Evolutionary conservation across 2,113 vertebrate species (phyloP).

Genomic region (Protobothrops mucrosquamatus): DNA sequence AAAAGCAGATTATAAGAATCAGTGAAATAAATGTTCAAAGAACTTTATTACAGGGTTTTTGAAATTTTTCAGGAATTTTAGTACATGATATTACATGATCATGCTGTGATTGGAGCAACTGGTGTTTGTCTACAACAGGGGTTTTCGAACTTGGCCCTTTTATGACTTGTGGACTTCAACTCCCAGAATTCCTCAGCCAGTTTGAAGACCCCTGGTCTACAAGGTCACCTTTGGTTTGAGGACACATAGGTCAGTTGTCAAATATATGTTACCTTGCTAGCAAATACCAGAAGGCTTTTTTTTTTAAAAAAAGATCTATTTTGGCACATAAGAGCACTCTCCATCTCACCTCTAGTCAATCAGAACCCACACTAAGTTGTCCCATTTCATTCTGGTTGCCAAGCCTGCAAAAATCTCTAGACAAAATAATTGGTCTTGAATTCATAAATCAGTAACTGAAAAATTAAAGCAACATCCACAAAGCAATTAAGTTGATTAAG

Average conservation of each 20-base stretch:
- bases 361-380: not conserved
- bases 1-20: not conserved
- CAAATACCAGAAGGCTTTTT: not conserved
- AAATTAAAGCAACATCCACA: not conserved
- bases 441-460: not conserved
- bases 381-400: not conserved
- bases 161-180: too few species aligned
- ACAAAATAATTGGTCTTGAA: not conserved
- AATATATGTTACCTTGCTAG: not conserved
- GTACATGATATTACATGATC: not conserved
- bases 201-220: not conserved
- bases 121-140: not conserved
- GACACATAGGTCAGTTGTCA: not conserved
- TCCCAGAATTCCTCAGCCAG: too few species aligned
- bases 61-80: not conserved
- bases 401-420: not conserved
- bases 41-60: not conserved
- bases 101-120: not conserved
- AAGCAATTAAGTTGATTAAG: not conserved
- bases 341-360: not conserved
- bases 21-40: not conserved
- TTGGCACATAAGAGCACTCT: not conserved
- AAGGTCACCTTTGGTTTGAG: not conserved
- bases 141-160: too few species aligned
- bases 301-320: not conserved